phyloP scores from a whole-genome alignment of 2,113 vertebrate genomes.

The Canis aureus region DNA sequence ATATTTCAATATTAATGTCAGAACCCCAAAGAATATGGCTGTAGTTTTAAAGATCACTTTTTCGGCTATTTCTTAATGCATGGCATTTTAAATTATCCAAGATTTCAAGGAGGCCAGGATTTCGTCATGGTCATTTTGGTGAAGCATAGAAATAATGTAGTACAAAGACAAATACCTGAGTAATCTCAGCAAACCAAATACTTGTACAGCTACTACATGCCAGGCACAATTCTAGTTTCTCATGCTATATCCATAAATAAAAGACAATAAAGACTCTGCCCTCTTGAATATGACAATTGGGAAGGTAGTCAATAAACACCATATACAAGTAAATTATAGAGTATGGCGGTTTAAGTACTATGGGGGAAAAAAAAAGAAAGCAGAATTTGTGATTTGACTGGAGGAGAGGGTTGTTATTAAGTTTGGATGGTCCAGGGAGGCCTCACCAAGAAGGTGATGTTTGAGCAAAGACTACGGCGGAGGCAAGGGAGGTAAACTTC shows the following conservation, averaged over 20 bases:
- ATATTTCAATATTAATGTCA: conserved; percentile 21
- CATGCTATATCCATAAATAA: neutral
- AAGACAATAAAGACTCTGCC: neutral
- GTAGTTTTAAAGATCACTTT: neutral
- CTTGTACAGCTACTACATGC: neutral
- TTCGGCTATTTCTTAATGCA: neutral
- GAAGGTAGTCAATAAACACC: neutral
- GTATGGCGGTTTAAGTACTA: neutral
- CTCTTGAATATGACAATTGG: neutral
- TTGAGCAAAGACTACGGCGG: neutral
- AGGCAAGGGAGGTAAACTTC: neutral
- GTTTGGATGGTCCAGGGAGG: neutral
- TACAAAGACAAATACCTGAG: neutral
- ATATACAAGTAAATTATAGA: neutral
- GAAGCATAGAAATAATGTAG: neutral
- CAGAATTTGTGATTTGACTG: neutral
- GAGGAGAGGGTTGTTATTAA: neutral
- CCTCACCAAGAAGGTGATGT: neutral
- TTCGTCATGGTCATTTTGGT: neutral
- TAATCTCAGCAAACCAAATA: neutral
- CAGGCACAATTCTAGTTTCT: neutral
- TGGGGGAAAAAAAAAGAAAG: neutral
- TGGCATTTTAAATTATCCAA: neutral
- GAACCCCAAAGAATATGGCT: neutral
- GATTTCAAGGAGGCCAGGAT: neutral